phyloP scores from a whole-genome alignment of 2,888 invertebrate genomes.

The Thymelicus sylvestris region DNA sequence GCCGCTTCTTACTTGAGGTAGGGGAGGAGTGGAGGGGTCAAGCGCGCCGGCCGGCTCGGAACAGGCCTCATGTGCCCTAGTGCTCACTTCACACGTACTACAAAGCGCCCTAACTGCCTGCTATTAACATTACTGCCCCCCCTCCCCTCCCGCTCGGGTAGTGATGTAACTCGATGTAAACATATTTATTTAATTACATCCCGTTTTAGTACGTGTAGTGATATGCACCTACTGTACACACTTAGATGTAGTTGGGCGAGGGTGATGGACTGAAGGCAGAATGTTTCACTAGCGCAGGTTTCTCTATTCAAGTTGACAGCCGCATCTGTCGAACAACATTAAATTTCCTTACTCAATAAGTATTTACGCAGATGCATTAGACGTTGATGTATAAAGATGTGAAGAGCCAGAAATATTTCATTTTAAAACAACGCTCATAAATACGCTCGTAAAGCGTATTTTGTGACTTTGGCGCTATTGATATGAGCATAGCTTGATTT shows the following conservation, averaged over 20 bases:
- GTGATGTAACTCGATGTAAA: conserved; percentile 56
- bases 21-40: conserved; percentile 44
- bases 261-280: conserved; percentile 30
- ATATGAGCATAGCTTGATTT: too few species aligned
- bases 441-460: too few species aligned
- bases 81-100: conserved; percentile 81
- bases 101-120: conserved; percentile 83
- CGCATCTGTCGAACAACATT: not conserved
- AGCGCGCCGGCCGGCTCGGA: conserved; percentile 47
- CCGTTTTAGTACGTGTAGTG: conserved; percentile 25
- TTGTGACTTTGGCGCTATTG: too few species aligned
- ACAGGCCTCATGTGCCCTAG: conserved; percentile 67
- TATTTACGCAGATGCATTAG: too few species aligned
- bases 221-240: conserved; percentile 13
- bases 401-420: too few species aligned
- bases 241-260: conserved; percentile 1
- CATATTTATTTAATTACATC: conserved; percentile 38
- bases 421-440: too few species aligned
- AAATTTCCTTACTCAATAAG: too few species aligned
- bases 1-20: conserved; percentile 10
- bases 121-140: conserved; percentile 77
- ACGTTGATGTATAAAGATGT: too few species aligned
- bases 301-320: not conserved
- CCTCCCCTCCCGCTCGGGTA: conserved; percentile 55
- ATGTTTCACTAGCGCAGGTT: conserved; percentile 13